Base-by-base conservation (phyloP, 2,888 invertebrate genomes). In the Dynastes hyllus region DNA sequence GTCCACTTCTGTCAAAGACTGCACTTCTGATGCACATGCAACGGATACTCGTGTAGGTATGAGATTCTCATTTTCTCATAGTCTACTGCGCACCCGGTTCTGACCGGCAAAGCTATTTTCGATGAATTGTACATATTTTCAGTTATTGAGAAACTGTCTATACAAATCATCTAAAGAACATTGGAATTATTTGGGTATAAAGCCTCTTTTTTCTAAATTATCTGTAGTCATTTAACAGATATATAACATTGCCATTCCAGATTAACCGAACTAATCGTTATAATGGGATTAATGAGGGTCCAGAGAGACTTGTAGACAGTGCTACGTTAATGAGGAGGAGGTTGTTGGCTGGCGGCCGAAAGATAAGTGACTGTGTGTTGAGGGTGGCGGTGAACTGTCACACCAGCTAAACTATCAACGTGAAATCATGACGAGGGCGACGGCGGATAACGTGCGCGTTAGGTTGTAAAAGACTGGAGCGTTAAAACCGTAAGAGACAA, bases 401-500 rank as follows among this genome's bases (percentile, higher is more conserved):
- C 69, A 22, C 51, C 51, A 51, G 50, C 51, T 69, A 69, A 69
- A 69, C 69, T 69, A 69, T 69, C 69, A 69, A 69, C 69, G 69
- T 69, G 29, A 69, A 69, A 69, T 69, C 69, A 51, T 69, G 69
- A 69, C 69, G 50, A 63, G 32, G 63, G 32, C 63, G 32, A 63
- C 29, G 63, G 69, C 4, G 51, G 69, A 69, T 50, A 69, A 69
- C 11, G 29, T 32, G 29, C 63, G 51, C 69, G 69, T 16, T 16
- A 69, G 69, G 51, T 51, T 69, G 51, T 69, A 69, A 69, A 69
- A 69, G 69, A 69, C 51, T 69, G 22, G 11, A 22, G 29, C 63
- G 69, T 51, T 69, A 51, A 69, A 69, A 69, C 69, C 51, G 69
- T 73, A 45, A 11, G 58, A 55, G 73, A 73, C 73, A 73, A 73